Base-by-base conservation (phyloP, 2,797 vertebrate species). In the Paratrypauchen microcephalus region DNA sequence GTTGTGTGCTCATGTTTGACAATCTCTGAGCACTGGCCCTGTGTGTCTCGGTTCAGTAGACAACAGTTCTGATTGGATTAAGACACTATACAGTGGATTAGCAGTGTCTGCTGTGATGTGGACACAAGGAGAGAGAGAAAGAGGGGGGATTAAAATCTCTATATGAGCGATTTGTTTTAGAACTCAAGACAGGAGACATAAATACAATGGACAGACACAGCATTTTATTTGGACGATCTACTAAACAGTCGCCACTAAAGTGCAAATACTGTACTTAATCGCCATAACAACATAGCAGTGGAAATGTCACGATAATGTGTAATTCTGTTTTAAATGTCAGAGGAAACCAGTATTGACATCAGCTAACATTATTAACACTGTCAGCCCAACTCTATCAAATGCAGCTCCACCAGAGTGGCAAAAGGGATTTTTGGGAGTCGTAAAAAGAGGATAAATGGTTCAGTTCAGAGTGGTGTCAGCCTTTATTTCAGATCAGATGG, bases 21-120 rank as follows among this genome's bases (percentile, higher is more conserved):
- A 76, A 45, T 39, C 72, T 77, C 64, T 75, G 68, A 39, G 76
- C 72, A 12, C 65, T 71, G 77, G 67, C 76, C 72, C 65, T 67
- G 32, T 65, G 39, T 41, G 75, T 73, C 69, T 73, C 18, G 30
- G 75, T 61, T 79, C 77, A 81, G 77, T 66, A 82, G 67, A 83
- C 77, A 85, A 82, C 80, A 86, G 81, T 79, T 86, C 66, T 86
- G 84, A 88, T 86, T 85, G 83, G 85, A 90, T 90, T 87, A 87
- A 82, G 79, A 79, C 72, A 68, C 77, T 84, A 80, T 78, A 59
- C 72, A 82, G 79, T 86, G 83, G 83, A 87, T 87, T 86, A 84
- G 77, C 76, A 68, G 57, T 84, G 83, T 84, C 78, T 77, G 72
- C 24, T 62, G 65, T 71, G 74, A 72, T 76, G 78, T 76, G 83